Percentiles rank a stretch among this genome's conserved stretches.
Evolutionary conservation across 2,113 vertebrate species (phyloP).

Genomic region (Haplochromis vanheusdeni): DNA sequence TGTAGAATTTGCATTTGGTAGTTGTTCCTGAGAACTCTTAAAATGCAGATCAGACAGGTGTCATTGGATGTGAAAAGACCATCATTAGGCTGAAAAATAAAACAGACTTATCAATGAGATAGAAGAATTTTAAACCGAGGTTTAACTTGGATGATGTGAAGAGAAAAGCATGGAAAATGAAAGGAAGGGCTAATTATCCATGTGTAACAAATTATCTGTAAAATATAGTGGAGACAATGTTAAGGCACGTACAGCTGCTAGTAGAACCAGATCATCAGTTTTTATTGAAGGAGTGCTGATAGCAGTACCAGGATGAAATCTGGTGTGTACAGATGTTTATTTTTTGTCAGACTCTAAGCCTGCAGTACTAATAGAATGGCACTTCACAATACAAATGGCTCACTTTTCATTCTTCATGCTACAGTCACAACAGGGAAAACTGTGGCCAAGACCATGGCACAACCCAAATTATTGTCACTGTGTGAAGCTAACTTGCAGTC

Average conservation of each 20-base stretch:
- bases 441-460: not conserved
- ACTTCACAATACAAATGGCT: not conserved
- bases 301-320: not conserved
- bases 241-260: not conserved
- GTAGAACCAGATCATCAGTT: not conserved
- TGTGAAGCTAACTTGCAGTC: not conserved
- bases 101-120: not conserved
- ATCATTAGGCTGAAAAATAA: not conserved
- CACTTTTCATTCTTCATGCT: not conserved
- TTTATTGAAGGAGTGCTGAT: not conserved
- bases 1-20: not conserved
- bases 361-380: not conserved
- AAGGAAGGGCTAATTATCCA: not conserved
- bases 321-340: not conserved
- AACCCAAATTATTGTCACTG: not conserved
- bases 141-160: not conserved
- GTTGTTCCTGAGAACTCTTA: not conserved
- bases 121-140: not conserved
- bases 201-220: not conserved
- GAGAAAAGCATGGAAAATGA: not conserved
- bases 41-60: not conserved
- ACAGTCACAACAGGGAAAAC: not conserved
- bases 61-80: not conserved
- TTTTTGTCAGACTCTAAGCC: not conserved
- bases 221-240: not conserved